Evolutionary conservation across 2,888 invertebrate genomes (phyloP), one percentile per base, ranked within the genome.

Genomic region (Griposia aprilina): DNA sequence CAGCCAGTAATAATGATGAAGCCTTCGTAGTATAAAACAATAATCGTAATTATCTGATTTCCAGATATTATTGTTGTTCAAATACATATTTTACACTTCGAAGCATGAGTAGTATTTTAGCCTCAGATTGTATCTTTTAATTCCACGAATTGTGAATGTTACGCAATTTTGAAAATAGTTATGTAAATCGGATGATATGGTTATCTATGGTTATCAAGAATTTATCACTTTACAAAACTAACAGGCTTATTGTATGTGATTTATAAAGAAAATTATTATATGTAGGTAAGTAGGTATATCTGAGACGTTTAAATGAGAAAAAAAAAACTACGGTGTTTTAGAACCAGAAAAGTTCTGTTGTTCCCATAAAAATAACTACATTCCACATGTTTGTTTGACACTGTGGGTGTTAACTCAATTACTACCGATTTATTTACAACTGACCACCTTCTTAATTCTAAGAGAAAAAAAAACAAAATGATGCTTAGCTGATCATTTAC

Each of bases 1-100:
- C 74, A 57, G 59, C 67, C 85, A 82, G 71, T 72, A 68, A 71
- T 26, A 67, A 26, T 23, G 45, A 66, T 78, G 60, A 45, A 74
- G 59, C 59, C 59, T 80, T 60, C 45, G 26, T 65, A 59, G 52
- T 66, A 26, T 74, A 66, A 72, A 73, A 26, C 30, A 50, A 45
- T 63, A 82, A 83, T 76, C 66, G 55, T 65, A 7, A 48, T n/a
- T 57, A 62, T 50, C 55, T 11, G 55, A 68, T 76, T 70, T 48
- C 15, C 20, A 30, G 30, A 45, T 60, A 26, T 69, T 65, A 60
- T 55, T 68, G n/a, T 74, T 63, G 20, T 65, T 41, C 8, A 45
- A 45, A 45, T 41, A 7, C 41, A 50, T 69, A 75, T 69, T 69
- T 66, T 62, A 41, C 6, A 36, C 10, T 30, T 80, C 11, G 3